A percentile compares a stretch with the other conserved stretches of the same genome.
Evolutionary conservation across 2,113 vertebrate genomes (phyloP).

Genomic region (Scomber scombrus): DNA sequence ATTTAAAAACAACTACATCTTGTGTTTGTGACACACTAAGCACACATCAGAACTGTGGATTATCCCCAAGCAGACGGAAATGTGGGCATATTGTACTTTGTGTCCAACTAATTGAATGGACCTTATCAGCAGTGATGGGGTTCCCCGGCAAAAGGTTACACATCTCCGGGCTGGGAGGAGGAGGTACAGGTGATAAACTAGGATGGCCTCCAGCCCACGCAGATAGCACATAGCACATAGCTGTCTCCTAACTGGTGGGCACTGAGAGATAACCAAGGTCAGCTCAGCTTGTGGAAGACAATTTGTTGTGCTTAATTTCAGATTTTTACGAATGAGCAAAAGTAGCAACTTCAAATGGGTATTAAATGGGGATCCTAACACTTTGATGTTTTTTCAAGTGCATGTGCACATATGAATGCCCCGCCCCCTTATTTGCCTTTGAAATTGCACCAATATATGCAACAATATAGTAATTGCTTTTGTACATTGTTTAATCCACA

Average conservation of each 20-base stretch:
- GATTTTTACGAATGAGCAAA: neutral
- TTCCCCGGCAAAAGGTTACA: slow-evolving; percentile 34
- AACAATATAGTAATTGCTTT: no score
- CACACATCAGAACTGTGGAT: slow-evolving; percentile 14
- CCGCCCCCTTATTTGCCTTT: no score
- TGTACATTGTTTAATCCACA: no score
- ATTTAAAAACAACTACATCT: neutral
- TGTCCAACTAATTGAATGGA: slow-evolving; percentile 37
- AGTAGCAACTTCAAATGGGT: neutral
- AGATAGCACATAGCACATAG: slow-evolving; percentile 55
- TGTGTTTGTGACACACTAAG: neutral
- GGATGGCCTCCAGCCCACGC: slow-evolving; percentile 47
- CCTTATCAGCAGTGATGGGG: slow-evolving; percentile 63
- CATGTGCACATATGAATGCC: no score
- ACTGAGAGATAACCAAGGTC: slow-evolving; percentile 55
- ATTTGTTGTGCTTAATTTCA: slow-evolving; percentile 17
- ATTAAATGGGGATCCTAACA: neutral
- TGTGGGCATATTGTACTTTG: slow-evolving; percentile 19
- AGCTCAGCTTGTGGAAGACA: slow-evolving; percentile 24
- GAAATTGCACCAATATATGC: no score
- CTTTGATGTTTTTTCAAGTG: no score
- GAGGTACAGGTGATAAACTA: slow-evolving; percentile 67
- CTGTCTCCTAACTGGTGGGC: slow-evolving; percentile 40
- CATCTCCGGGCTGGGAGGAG: slow-evolving; percentile 29
- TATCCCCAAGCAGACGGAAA: slow-evolving; percentile 53